Base-by-base conservation (phyloP, 2,888 invertebrate genomes). In the Drosophila quinaria region DNA sequence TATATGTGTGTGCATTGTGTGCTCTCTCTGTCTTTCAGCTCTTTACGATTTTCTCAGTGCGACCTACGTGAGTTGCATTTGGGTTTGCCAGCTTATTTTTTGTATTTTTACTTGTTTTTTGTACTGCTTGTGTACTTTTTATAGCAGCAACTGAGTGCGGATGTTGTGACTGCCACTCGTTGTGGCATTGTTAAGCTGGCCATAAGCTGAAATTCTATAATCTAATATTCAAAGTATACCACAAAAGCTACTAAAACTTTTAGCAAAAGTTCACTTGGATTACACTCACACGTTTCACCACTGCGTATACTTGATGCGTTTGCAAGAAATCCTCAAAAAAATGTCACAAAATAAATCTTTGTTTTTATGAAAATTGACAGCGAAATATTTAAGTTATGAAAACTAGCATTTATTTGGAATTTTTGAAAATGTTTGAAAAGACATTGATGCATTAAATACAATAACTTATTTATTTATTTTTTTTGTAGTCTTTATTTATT, bases 1-100 rank as follows among this genome's bases (percentile, higher is more conserved):
- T 61, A 64, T 52, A n/a, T 22, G 22, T 22, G 33, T 51, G 41
- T 66, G 70, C 56, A 51, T 56, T 58, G 56, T 64, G 56, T 58
- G 37, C 51, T 19, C 31, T 41, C 58, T 42, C 49, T 47, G 35
- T 58, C 61, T 47, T 61, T 58, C 39, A 37, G 59, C 10, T 46
- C 11, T 59, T 39, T 49, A 33, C 15, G 67, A 37, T 61, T 52
- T 61, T 55, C 60, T 22, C 50, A 31, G 56, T 49, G 33, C 19
- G 39, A 39, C n/a, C 56, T 74, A 74, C 69, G 64, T 74, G 74
- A 65, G 62, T 49, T 78, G 68, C 70, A 70, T 80, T 80, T 72
- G 62, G 42, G 25, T 69, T 67, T 66, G 54, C 19, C 11, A 44
- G 17, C 22, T 58, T 49, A 11, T 41, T 17, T 35, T 62, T 56